phyloP scores from a whole-genome alignment of 2,113 vertebrate genomes.

The Sporophila hypoxantha region DNA sequence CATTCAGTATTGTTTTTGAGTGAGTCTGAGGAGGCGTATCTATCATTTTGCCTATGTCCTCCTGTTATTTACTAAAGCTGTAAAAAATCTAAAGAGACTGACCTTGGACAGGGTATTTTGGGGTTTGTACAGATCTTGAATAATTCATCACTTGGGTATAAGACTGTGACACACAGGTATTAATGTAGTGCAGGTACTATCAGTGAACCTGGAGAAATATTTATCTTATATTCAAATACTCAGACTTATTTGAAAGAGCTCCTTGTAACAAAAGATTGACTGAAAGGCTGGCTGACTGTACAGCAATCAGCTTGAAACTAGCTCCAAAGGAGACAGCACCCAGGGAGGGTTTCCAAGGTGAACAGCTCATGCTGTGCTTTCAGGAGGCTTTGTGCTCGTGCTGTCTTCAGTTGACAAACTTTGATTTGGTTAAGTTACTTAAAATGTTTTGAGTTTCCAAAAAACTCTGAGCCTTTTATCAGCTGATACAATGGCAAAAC shows the following conservation, averaged over 20 bases:
- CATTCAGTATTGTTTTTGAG: background rate
- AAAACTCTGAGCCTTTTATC: slow-evolving; percentile 40
- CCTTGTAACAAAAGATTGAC: background rate
- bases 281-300: background rate
- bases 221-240: background rate
- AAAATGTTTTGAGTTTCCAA: slow-evolving; percentile 12
- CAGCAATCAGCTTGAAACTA: background rate
- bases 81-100: background rate
- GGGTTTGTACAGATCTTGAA: background rate
- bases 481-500: slow-evolving; percentile 35
- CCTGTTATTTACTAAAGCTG: background rate
- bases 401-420: slow-evolving; percentile 35
- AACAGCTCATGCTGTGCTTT: background rate
- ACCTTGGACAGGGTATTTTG: background rate
- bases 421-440: slow-evolving; percentile 40
- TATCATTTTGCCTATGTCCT: background rate
- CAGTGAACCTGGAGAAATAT: background rate
- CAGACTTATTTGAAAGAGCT: background rate
- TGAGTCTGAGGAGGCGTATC: background rate
- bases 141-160: background rate
- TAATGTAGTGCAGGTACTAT: background rate
- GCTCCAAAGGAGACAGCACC: background rate
- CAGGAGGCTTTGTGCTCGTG: slow-evolving; percentile 4
- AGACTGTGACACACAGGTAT: background rate
- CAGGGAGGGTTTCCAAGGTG: background rate